These are phyloP conservation scores for Schlechtendalia chinensis DNA, from an alignment of 1,140 invertebrate species.

Conservation along the genomic window DNA sequence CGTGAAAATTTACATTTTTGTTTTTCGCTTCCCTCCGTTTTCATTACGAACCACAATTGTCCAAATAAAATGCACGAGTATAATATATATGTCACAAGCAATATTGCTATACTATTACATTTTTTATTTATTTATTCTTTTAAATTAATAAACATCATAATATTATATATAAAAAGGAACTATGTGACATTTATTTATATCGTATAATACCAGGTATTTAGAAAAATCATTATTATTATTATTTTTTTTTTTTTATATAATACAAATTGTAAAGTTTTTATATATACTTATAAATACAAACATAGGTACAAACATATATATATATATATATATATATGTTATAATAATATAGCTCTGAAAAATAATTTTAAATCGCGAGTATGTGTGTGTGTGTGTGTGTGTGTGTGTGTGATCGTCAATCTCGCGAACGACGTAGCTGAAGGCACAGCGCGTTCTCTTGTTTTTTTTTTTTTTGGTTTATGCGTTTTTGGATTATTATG, in stretches of 20 bases:
- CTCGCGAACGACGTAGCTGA: constrained; percentile 28
- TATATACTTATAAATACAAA: constrained; percentile 50
- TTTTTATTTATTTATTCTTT: constrained; percentile 13
- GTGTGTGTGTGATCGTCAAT: neutral
- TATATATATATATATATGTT: constrained; percentile 16
- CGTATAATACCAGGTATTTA: constrained; percentile 30
- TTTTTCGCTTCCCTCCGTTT: constrained; percentile 7
- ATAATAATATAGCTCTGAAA: constrained; percentile 49
- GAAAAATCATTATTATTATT: constrained; percentile 34
- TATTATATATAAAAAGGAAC: constrained; percentile 44
- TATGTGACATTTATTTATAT: constrained; percentile 49
- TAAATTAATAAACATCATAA: constrained; percentile 21
- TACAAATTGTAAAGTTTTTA: constrained; percentile 48
- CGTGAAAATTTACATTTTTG: constrained; percentile 35
- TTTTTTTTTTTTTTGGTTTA: constrained; percentile 35
- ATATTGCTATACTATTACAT: constrained; percentile 39
- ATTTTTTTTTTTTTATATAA: constrained; percentile 11
- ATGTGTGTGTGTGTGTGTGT: neutral
- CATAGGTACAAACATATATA: constrained; percentile 48
- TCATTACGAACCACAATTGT: constrained; percentile 41
- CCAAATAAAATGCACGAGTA: constrained; percentile 37
- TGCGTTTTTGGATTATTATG: constrained; percentile 46
- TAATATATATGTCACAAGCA: constrained; percentile 46
- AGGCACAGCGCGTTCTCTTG: constrained; percentile 34
- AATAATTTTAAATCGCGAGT: constrained; percentile 40